Conservation (phyloP, 2,113 vertebrate species). For the Corythaeola cristata region DNA sequence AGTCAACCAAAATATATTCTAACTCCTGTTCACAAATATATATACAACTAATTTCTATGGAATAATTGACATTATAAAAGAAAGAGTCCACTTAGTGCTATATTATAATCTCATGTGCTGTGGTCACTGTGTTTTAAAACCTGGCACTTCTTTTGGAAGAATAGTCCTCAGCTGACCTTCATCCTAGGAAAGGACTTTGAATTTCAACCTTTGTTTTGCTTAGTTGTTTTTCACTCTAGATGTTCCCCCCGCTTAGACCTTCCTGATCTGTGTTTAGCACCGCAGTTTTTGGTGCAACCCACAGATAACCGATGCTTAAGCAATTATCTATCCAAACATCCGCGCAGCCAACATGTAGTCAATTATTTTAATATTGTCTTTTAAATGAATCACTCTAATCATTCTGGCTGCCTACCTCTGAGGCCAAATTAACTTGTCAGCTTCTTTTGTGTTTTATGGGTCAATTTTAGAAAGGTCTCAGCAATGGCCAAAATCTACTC, state of each 20-base stretch:
- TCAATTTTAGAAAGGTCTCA: conserved; percentile 36
- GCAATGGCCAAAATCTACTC: background rate
- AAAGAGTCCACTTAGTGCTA: background rate
- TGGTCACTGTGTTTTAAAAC: conserved; percentile 13
- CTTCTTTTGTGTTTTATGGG: conserved; percentile 2
- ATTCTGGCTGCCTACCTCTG: background rate
- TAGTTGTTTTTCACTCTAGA: background rate
- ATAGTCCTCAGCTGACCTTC: background rate
- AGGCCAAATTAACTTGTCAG: conserved; percentile 51
- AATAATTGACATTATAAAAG: conserved; percentile 31
- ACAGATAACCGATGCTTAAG: background rate
- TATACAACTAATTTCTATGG: conserved; percentile 30
- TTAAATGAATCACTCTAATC: conserved; percentile 32
- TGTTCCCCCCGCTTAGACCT: background rate
- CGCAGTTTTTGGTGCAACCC: background rate
- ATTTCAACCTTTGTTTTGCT: background rate
- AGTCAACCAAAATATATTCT: conserved; percentile 54
- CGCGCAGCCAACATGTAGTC: background rate
- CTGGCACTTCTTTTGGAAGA: background rate
- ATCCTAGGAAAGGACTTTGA: background rate
- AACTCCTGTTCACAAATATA: conserved; percentile 24
- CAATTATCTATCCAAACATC: conserved; percentile 14
- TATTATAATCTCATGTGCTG: background rate
- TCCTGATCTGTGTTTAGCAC: background rate
- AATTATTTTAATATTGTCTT: conserved; percentile 60